Evolutionary conservation across 2,888 invertebrate species (phyloP).

Genomic region (Harpalus rufipes): DNA sequence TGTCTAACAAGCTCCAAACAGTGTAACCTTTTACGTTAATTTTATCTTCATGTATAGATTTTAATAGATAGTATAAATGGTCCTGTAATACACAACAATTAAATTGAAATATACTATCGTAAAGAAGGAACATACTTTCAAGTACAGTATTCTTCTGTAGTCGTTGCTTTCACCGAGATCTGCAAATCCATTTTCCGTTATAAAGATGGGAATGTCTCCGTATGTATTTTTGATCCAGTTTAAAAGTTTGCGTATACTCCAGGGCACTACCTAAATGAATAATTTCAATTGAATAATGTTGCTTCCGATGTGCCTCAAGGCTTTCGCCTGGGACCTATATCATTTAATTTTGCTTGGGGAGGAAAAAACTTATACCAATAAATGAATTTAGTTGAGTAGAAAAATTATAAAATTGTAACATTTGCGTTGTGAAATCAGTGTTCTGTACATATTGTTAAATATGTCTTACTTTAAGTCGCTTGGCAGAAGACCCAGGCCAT

Average conservation of each 20-base stretch:
- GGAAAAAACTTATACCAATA: no score
- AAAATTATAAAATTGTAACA: no score
- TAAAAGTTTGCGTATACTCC: conserved; percentile 80
- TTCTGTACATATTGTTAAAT: no score
- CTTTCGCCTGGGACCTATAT: neutral
- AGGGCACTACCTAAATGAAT: conserved; percentile 78
- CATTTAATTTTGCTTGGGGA: no score
- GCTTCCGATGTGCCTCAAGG: neutral
- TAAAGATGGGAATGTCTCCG: conserved; percentile 79
- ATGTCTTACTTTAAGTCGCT: conserved; percentile 76
- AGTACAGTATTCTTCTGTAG: conserved; percentile 76
- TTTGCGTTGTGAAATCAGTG: no score
- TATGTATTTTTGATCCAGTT: conserved; percentile 75
- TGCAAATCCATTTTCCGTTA: conserved; percentile 81
- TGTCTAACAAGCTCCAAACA: conserved; percentile 83
- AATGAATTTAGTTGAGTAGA: no score
- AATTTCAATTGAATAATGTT: neutral
- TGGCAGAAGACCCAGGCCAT: conserved; percentile 78
- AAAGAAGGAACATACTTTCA: conserved; percentile 64
- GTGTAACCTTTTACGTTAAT: conserved; percentile 79
- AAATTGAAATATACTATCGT: neutral
- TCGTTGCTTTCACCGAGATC: conserved; percentile 77
- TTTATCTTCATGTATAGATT: conserved; percentile 74
- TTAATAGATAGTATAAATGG: conserved; percentile 70
- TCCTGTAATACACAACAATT: conserved; percentile 68